phyloP scores from a whole-genome alignment of 1,140 invertebrate genomes.

The Drosophila santomea region DNA sequence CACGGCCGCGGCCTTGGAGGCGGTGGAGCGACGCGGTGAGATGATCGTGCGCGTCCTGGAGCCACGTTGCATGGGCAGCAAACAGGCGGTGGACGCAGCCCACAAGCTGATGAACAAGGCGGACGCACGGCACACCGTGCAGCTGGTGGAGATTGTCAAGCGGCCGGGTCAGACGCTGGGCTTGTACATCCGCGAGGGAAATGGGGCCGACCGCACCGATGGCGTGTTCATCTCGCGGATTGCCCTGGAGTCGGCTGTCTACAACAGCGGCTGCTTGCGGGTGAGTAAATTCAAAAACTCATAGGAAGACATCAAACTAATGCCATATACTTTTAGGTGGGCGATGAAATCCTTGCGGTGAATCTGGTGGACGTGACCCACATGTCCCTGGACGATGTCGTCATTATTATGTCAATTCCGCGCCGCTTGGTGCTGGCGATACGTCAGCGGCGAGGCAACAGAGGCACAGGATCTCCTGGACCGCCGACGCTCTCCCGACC shows the following conservation, averaged over 20 bases:
- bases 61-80: slow-evolving; percentile 91
- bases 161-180: slow-evolving; percentile 99
- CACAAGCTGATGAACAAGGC: slow-evolving; percentile 91
- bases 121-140: slow-evolving; percentile 85
- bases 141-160: slow-evolving; percentile 99
- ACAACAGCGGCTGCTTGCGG: slow-evolving; percentile 97
- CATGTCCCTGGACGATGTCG: slow-evolving; percentile 99
- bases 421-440: slow-evolving; percentile 96
- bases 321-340: slow-evolving; percentile 87
- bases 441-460: slow-evolving; percentile 89
- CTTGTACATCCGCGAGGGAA: slow-evolving; percentile 98
- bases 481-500: slow-evolving; percentile 87
- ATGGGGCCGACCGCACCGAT: slow-evolving; percentile 95
- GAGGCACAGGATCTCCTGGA: slow-evolving; percentile 87
- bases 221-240: slow-evolving; percentile 99
- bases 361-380: slow-evolving; percentile 98
- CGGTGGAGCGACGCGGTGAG: slow-evolving; percentile 95
- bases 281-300: slow-evolving; percentile 80
- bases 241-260: slow-evolving; percentile 97
- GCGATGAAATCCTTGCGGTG: slow-evolving; percentile 99
- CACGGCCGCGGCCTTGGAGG: slow-evolving; percentile 94
- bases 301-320: not conserved
- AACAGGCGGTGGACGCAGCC: slow-evolving; percentile 92
- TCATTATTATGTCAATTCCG: slow-evolving; percentile 99
- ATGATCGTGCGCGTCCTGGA: slow-evolving; percentile 97